phyloP scores from a whole-genome alignment of 2,797 vertebrate species.

The Anomalospiza imberbis region DNA sequence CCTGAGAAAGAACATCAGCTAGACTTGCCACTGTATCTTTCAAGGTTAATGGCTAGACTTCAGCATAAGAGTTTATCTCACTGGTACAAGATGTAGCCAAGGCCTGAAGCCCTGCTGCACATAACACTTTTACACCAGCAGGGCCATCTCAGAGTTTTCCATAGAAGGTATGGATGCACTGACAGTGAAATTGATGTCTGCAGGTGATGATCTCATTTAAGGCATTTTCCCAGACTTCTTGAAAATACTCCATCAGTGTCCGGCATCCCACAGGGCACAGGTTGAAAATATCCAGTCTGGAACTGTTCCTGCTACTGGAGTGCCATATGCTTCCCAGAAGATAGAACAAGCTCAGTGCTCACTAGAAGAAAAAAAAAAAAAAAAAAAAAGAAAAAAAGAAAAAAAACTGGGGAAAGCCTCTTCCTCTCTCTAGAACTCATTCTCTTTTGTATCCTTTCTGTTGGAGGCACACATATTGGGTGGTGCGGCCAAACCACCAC shows the following conservation, averaged over 20 bases:
- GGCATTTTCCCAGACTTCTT: not conserved
- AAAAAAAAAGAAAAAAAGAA: not conserved
- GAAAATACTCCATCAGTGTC: not conserved
- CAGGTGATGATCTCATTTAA: not conserved
- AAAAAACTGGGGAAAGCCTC: not conserved
- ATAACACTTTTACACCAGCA: not conserved
- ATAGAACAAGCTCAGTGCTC: not conserved
- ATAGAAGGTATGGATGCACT: not conserved
- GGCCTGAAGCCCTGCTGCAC: not conserved
- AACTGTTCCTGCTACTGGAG: not conserved
- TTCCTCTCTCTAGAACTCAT: not conserved
- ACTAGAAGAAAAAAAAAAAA: not conserved
- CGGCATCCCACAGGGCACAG: not conserved
- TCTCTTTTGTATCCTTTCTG: not conserved
- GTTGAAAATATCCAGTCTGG: not conserved
- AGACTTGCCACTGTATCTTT: not conserved
- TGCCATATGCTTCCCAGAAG: not conserved
- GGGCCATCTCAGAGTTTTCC: not conserved
- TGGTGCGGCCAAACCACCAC: not conserved
- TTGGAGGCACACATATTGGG: rapidly evolving
- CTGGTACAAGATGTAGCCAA: not conserved
- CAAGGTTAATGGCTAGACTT: not conserved
- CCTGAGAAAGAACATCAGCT: not conserved
- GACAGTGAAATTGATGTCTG: not conserved
- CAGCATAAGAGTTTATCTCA: not conserved